Evolutionary conservation across 1,140 invertebrate species (phyloP), one percentile per base, ranked within the genome.

Genomic region (Camponotus floridanus): DNA sequence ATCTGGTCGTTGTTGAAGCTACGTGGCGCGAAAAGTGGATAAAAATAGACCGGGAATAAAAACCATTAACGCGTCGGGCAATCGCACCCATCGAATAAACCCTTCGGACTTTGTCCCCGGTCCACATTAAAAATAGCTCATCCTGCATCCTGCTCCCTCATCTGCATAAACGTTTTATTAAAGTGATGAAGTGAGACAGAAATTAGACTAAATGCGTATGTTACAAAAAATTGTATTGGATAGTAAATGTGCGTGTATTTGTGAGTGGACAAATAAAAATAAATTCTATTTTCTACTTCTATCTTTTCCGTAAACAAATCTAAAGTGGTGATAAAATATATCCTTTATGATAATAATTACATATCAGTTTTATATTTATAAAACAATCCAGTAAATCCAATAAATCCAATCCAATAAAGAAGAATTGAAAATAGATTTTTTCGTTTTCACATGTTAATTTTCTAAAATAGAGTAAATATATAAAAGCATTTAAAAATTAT

Each of bases 1-100:
- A 83, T 83, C 79, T 83, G 79, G 68, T 15, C 31, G 79, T 83
- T 83, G 79, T 83, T 83, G 57, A 83, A 74, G 42, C 26, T 73
- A 42, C 55, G 71, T 39, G 67, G 55, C 2, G 67, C 18, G 64
- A 80, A 70, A 80, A 65, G 7, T 55, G 67, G 51, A 33, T 68
- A 74, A 83, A 83, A 83, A 83, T 83, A 85, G 62, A 64, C 1
- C 45, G 42, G 2, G 68, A 83, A 83, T 83, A 83, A 74, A 83
- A 83, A 83, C 26, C 48, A 68, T 31, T 55, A 81, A 48, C 39
- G 39, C 55, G 18, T 39, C 26, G 39, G 68, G 68, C 45, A 74
- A 74, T 73, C 33, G 57, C 68, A 42, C 39, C 7, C 59, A 45
- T 26, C 36, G 39, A 36, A 18, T 64, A 73, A 73, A 83, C n/a